phyloP scores from a whole-genome alignment of 2,113 vertebrate genomes.

The Monarcha castaneiventris region DNA sequence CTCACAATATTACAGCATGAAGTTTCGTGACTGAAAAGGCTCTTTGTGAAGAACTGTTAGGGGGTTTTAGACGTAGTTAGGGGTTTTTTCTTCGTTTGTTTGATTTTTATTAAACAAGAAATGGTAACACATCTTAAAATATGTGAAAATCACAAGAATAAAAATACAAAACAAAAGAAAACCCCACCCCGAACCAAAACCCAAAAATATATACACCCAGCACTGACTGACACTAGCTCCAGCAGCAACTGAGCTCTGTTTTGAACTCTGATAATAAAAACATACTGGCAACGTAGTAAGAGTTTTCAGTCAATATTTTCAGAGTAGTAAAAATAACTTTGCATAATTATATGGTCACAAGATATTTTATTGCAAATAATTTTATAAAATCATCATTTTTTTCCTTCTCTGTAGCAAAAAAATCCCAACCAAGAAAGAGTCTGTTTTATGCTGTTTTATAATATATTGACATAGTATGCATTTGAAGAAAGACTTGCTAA shows the following conservation, averaged over 20 bases:
- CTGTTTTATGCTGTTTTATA: neutral
- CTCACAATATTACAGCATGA: neutral
- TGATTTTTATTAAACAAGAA: neutral
- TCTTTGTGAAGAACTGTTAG: neutral
- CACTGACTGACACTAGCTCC: neutral
- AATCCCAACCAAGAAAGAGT: neutral
- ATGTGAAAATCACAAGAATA: neutral
- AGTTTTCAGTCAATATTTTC: neutral
- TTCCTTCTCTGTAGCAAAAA: neutral
- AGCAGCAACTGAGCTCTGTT: neutral
- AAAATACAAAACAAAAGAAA: neutral
- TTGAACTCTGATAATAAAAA: neutral
- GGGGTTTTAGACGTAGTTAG: neutral
- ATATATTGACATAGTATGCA: neutral
- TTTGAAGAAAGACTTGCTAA: neutral
- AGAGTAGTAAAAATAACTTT: neutral
- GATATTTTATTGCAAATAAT: neutral
- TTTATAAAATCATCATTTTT: neutral
- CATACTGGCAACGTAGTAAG: neutral
- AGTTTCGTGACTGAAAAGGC: neutral
- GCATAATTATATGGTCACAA: neutral
- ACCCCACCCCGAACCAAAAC: neutral
- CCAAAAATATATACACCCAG: accelerated
- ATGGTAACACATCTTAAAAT: neutral
- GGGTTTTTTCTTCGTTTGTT: accelerated